phyloP scores from a whole-genome alignment of 2,888 invertebrate genomes.

The Cataglyphis altisquamis region DNA sequence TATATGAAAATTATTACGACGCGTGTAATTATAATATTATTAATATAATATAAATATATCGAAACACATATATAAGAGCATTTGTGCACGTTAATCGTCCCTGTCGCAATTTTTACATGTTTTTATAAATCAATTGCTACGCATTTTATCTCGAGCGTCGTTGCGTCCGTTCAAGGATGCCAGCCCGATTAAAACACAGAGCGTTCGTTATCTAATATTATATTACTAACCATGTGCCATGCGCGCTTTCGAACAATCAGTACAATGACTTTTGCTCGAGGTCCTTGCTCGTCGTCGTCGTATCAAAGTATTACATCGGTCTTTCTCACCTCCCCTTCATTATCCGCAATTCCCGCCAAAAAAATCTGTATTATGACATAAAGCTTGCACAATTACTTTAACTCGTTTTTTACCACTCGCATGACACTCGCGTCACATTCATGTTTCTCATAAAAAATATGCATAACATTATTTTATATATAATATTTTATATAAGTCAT shows the following conservation, averaged over 20 bases:
- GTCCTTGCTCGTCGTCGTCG: neutral
- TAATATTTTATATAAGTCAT: neutral
- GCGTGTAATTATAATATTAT: neutral
- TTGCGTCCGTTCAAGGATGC: neutral
- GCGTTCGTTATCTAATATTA: conserved; percentile 40
- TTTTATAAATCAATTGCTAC: neutral
- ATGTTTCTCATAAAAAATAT: neutral
- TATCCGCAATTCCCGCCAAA: neutral
- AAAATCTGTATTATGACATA: neutral
- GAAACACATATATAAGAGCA: too few relatives aligned
- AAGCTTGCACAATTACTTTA: neutral
- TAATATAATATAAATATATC: neutral
- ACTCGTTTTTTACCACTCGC: neutral
- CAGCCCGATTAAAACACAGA: neutral
- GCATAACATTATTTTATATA: neutral
- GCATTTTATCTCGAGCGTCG: neutral
- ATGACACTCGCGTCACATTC: too few relatives aligned
- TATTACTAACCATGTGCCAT: conserved; percentile 21
- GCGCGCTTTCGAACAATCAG: conserved; percentile 14
- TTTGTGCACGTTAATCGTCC: neutral
- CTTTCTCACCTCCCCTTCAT: neutral
- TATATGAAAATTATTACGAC: neutral
- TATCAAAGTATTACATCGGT: neutral
- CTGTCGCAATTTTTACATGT: neutral
- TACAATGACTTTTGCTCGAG: neutral